A percentile compares a stretch with the other conserved stretches of the same genome.
Evolutionary conservation across 2,113 vertebrate species (phyloP).

Genomic region (Cheilinus undulatus): DNA sequence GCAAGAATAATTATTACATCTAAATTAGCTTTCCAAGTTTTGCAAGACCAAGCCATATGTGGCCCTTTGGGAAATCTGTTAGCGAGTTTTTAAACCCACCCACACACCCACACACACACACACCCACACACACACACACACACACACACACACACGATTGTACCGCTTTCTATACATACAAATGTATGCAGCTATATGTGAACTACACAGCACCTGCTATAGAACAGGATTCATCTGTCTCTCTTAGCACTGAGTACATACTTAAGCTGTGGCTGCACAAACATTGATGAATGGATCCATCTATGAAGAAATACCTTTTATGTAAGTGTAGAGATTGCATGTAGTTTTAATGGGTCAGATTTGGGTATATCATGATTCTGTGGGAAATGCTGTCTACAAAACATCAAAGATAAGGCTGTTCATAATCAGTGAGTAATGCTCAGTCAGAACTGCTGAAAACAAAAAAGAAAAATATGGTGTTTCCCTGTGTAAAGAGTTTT

Average conservation of each 20-base stretch:
- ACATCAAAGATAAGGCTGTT: too few relatives aligned
- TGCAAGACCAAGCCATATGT: constrained; percentile 46
- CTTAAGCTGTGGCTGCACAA: neutral
- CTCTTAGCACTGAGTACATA: constrained; percentile 1
- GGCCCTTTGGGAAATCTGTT: constrained; percentile 21
- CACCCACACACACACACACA: too few relatives aligned
- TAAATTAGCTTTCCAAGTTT: constrained; percentile 53
- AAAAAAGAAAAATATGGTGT: neutral
- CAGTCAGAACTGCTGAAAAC: too few relatives aligned
- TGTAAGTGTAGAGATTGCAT: neutral
- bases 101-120: too few relatives aligned
- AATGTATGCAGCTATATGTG: constrained; percentile 25
- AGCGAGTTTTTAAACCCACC: constrained; percentile 32
- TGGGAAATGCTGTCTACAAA: too few relatives aligned
- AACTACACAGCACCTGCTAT: constrained; percentile 43
- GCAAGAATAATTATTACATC: constrained; percentile 55
- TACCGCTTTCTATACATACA: too few relatives aligned
- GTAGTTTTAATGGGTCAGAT: too few relatives aligned
- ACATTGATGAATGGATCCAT: neutral
- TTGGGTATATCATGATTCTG: too few relatives aligned
- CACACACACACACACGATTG: too few relatives aligned
- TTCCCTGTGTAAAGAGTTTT: neutral
- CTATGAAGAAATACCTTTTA: too few relatives aligned
- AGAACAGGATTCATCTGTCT: constrained; percentile 46
- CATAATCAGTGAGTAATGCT: too few relatives aligned